Conservation (phyloP, 2,113 vertebrate species). For the Myotis yumanensis region DNA sequence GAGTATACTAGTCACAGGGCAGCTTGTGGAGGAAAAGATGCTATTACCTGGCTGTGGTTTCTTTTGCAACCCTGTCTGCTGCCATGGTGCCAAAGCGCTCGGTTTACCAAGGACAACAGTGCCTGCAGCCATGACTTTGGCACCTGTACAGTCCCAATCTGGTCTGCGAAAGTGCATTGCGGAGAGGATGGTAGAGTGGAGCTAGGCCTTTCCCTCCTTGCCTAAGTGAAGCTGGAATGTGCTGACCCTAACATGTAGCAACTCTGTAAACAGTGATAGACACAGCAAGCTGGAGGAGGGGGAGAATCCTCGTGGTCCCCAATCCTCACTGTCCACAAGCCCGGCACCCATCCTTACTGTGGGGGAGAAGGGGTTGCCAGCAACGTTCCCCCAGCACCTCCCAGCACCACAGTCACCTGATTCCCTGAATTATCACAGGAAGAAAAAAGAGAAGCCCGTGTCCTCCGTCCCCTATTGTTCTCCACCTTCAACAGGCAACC, state of each 20-base stretch:
- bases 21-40: neutral
- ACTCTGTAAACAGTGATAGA: neutral
- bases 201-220: neutral
- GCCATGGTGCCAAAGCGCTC: fast-evolving
- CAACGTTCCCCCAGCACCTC: neutral
- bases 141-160: neutral
- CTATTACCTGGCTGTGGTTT: neutral
- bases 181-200: neutral
- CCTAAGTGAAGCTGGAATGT: neutral
- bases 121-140: neutral
- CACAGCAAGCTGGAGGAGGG: neutral
- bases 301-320: neutral
- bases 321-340: neutral
- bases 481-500: neutral
- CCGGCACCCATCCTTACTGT: neutral
- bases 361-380: neutral
- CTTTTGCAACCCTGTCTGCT: neutral
- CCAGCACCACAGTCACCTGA: neutral
- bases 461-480: neutral
- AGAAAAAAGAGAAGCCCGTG: neutral
- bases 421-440: neutral
- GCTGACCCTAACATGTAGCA: neutral
- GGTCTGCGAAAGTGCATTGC: neutral
- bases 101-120: neutral
- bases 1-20: neutral